Percentiles rank a stretch among this genome's conserved stretches.
phyloP scores from a whole-genome alignment of 2,113 vertebrate species.

The Cephalophus harveyi region DNA sequence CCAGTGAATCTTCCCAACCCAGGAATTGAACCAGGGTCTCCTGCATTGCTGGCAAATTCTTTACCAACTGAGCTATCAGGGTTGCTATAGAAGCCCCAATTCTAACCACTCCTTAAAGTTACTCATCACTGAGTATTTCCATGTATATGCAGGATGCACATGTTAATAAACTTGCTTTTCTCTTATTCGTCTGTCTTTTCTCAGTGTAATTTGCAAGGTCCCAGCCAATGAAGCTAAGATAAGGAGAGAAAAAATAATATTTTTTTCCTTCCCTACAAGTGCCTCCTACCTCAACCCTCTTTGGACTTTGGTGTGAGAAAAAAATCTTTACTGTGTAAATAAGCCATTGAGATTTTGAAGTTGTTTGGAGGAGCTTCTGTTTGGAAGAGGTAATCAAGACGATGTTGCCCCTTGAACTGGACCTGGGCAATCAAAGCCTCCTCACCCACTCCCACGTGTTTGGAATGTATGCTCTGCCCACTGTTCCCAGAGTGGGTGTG shows the following conservation, averaged over 20 bases:
- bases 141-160: background rate
- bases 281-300: background rate
- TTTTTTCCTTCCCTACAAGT: background rate
- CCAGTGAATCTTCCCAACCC: no score
- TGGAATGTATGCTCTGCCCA: background rate
- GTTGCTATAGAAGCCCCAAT: background rate
- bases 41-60: no score
- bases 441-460: background rate
- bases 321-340: background rate
- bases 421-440: background rate
- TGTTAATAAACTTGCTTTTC: background rate
- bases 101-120: background rate
- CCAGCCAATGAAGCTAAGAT: background rate
- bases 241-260: background rate
- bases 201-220: background rate
- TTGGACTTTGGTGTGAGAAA: background rate
- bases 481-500: no score
- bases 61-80: no score
- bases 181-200: background rate
- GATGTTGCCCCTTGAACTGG: background rate
- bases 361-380: background rate
- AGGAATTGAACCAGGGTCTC: no score
- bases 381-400: background rate
- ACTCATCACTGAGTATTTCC: background rate
- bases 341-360: background rate